Evolutionary conservation across 2,113 vertebrate genomes (phyloP).

Genomic region (Saguinus midas): DNA sequence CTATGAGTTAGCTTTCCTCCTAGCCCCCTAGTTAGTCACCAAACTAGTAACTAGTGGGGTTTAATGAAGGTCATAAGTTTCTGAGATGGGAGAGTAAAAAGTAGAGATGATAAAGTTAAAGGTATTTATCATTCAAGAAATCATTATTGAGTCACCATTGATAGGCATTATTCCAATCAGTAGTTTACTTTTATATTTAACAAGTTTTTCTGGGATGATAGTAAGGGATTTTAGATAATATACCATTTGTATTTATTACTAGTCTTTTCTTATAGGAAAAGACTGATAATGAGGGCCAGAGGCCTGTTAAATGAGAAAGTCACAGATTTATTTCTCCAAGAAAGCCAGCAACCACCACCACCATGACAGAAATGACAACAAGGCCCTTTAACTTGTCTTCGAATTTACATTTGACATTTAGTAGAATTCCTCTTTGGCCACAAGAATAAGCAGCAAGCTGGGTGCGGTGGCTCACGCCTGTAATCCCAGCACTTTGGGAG

Average conservation of each 20-base stretch:
- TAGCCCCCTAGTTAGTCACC: neutral
- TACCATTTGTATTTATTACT: slow-evolving; percentile 63
- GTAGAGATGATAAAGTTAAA: neutral
- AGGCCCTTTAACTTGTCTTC: neutral
- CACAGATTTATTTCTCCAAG: neutral
- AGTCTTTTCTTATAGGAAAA: slow-evolving; percentile 48
- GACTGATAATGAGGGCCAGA: neutral
- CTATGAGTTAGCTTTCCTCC: neutral
- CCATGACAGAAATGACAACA: neutral
- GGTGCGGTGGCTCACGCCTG: too few relatives aligned
- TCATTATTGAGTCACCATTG: neutral
- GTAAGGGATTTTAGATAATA: neutral
- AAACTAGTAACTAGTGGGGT: neutral
- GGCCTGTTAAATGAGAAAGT: neutral
- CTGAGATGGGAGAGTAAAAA: neutral
- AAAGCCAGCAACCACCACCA: neutral
- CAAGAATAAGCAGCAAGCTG: neutral
- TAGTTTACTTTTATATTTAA: slow-evolving; percentile 11
- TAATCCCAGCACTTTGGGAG: too few relatives aligned
- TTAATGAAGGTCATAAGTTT: neutral
- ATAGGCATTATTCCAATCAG: neutral
- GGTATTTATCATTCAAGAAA: neutral
- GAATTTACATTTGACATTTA: neutral
- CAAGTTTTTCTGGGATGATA: slow-evolving; percentile 20
- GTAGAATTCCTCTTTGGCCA: neutral